Conservation (phyloP, 2,888 invertebrate species). For the Eurytoma californica region DNA sequence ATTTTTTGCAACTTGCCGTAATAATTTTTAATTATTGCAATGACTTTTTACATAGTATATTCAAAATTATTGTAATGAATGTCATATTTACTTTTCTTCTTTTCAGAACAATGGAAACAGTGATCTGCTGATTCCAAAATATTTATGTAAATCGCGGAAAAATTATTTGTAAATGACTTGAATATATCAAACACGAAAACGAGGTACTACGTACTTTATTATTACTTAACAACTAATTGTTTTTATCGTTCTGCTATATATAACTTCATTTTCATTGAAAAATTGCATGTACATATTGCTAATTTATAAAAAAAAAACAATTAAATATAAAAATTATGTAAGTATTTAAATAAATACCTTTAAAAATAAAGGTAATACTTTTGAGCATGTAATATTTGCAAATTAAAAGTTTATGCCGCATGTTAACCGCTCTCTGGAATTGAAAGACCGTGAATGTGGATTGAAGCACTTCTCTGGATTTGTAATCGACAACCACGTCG, state of each 20-base stretch:
- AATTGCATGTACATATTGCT: conserved; percentile 9
- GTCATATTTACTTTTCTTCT: not conserved
- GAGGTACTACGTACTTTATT: not conserved
- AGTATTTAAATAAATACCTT: conserved; percentile 11
- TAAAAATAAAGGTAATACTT: conserved; percentile 4
- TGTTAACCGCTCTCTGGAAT: conserved; percentile 27
- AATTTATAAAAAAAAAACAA: conserved; percentile 20
- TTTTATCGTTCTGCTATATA: conserved; percentile 7
- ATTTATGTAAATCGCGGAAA: too few species aligned
- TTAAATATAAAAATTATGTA: conserved; percentile 10
- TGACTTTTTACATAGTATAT: conserved; percentile 31
- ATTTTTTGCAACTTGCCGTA: conserved; percentile 43
- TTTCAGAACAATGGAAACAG: not conserved
- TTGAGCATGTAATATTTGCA: conserved; percentile 7
- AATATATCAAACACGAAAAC: too few species aligned
- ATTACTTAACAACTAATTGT: conserved; percentile 13
- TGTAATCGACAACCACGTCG: conserved; percentile 1
- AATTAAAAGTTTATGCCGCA: conserved; percentile 20
- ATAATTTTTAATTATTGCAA: conserved; percentile 49
- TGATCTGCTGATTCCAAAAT: not conserved
- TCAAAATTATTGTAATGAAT: too few species aligned
- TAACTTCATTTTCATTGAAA: not conserved
- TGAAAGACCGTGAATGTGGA: conserved; percentile 27
- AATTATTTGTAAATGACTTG: too few species aligned
- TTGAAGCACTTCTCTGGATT: conserved; percentile 27